Conservation (phyloP, 2,888 invertebrate genomes). For the Linyphia triangularis region DNA sequence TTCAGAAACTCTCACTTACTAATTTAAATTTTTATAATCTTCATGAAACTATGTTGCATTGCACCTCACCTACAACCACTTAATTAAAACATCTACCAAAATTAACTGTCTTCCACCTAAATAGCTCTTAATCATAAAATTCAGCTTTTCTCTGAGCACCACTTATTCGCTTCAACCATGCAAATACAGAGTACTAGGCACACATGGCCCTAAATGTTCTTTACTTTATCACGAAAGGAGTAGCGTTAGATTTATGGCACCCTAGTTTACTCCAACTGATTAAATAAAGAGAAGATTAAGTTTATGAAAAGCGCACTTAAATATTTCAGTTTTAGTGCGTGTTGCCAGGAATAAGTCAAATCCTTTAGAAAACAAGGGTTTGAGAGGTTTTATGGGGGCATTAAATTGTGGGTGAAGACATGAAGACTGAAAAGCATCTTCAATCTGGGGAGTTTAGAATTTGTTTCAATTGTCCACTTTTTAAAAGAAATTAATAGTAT, state of each 20-base stretch:
- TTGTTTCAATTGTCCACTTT: too few species aligned
- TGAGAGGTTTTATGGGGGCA: constrained; percentile 21
- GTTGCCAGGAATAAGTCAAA: not conserved
- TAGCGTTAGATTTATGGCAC: constrained; percentile 30
- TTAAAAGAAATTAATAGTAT: too few species aligned
- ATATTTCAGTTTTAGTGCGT: constrained; percentile 20
- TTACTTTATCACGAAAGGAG: constrained; percentile 31
- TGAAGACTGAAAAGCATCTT: not conserved
- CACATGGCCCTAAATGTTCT: constrained; percentile 13
- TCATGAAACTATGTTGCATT: not conserved
- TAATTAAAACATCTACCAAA: not conserved
- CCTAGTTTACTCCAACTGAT: constrained; percentile 26
- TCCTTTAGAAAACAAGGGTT: constrained; percentile 6
- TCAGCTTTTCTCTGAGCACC: too few species aligned
- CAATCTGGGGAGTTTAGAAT: too few species aligned
- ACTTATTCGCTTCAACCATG: not conserved
- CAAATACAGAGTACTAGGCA: not conserved
- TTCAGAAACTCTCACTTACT: not conserved
- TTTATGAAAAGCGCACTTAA: constrained; percentile 26
- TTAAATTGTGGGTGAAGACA: constrained; percentile 28
- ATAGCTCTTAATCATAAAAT: constrained; percentile 13
- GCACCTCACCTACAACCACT: not conserved
- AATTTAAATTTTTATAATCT: not conserved
- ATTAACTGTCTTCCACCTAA: constrained; percentile 29
- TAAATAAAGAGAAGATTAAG: constrained; percentile 45